phyloP scores from a whole-genome alignment of 2,797 vertebrate genomes.

The Aratinga solstitialis region DNA sequence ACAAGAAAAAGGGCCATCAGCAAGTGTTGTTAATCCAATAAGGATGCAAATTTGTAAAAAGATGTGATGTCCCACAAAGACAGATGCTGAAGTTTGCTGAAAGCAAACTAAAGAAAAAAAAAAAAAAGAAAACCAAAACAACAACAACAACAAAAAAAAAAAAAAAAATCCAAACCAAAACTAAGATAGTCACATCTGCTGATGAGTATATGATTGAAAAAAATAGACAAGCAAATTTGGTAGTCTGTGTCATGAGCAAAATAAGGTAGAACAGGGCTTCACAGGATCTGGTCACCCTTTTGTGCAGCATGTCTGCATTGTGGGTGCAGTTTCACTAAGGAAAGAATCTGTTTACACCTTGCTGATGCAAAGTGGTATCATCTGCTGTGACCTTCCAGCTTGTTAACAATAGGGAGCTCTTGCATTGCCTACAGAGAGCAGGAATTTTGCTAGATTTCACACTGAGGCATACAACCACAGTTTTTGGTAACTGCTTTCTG shows the following conservation, averaged over 20 bases:
- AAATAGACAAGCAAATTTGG: background rate
- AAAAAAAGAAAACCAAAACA: no score
- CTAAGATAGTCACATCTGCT: background rate
- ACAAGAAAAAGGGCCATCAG: background rate
- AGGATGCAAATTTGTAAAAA: background rate
- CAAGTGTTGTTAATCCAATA: background rate
- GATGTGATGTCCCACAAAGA: background rate
- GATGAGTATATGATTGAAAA: background rate
- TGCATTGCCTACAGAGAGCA: background rate
- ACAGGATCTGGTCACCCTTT: background rate
- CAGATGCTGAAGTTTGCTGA: background rate
- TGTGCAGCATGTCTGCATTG: background rate
- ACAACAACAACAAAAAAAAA: no score
- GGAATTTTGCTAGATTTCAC: background rate
- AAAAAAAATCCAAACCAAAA: background rate
- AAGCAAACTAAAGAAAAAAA: background rate
- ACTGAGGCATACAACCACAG: background rate
- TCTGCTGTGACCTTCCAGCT: background rate
- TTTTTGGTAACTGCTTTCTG: background rate
- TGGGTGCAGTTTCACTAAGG: background rate
- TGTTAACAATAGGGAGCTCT: background rate
- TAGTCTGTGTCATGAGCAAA: background rate
- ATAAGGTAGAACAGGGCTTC: background rate
- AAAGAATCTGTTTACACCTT: background rate
- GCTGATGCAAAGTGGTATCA: background rate